Evolutionary conservation across 2,888 invertebrate genomes (phyloP).

Genomic region (Brachyptera putata): DNA sequence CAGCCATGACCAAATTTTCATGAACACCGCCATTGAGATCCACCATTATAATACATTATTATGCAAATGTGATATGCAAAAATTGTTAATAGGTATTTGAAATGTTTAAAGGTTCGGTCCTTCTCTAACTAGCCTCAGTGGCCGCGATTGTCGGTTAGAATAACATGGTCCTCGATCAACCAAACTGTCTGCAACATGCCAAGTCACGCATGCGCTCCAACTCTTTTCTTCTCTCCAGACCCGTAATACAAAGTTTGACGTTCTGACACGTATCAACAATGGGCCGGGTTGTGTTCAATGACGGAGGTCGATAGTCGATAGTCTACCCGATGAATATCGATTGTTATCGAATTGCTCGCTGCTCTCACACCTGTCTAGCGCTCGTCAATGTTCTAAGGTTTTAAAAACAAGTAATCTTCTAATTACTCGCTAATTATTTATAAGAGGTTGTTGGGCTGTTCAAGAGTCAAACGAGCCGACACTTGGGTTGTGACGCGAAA

Average conservation of each 20-base stretch:
- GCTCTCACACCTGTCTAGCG: neutral
- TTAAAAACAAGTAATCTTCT: conserved; percentile 19
- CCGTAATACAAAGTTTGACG: conserved; percentile 12
- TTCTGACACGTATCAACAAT: conserved; percentile 13
- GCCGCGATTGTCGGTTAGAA: neutral
- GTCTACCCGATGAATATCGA: neutral
- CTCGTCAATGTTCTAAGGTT: neutral
- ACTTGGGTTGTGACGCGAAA: too few relatives aligned
- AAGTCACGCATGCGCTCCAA: conserved; percentile 4
- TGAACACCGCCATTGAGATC: too few relatives aligned
- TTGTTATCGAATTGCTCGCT: neutral
- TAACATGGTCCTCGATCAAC: neutral
- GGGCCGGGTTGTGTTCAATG: conserved; percentile 1
- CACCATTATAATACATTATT: too few relatives aligned
- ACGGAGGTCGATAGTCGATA: neutral
- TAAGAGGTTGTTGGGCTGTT: neutral
- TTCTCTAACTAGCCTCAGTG: too few relatives aligned
- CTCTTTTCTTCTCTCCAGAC: neutral
- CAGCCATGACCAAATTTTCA: too few relatives aligned
- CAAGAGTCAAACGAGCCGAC: neutral
- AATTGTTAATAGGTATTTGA: too few relatives aligned
- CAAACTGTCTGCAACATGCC: neutral
- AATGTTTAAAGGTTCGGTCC: too few relatives aligned
- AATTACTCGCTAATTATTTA: conserved; percentile 22
- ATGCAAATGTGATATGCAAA: too few relatives aligned